Evolutionary conservation across 2,797 vertebrate species (phyloP).

Genomic region (Yasuhikotakia modesta): DNA sequence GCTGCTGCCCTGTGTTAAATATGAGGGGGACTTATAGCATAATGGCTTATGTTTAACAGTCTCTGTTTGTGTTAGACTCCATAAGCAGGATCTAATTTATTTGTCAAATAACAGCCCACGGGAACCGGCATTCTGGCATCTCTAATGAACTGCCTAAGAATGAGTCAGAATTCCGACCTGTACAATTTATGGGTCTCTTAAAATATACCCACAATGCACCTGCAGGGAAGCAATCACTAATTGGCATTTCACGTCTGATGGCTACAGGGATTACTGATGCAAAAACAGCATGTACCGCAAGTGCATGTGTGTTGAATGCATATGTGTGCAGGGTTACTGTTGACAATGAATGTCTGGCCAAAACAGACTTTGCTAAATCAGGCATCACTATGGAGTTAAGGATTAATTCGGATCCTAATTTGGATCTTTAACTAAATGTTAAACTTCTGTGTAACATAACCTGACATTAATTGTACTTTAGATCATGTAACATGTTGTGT

Average conservation of each 20-base stretch:
- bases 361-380: not conserved
- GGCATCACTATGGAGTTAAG: no score
- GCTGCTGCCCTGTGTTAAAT: not conserved
- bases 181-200: constrained; percentile 18
- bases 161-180: constrained; percentile 34
- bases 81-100: constrained; percentile 20
- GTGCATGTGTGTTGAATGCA: constrained; percentile 1
- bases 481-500: not conserved
- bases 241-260: constrained; percentile 66
- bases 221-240: constrained; percentile 57
- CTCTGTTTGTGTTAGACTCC: constrained; percentile 16
- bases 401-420: no score
- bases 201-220: constrained; percentile 28
- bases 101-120: constrained; percentile 43
- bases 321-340: not conserved
- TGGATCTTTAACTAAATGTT: no score
- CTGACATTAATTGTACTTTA: not conserved
- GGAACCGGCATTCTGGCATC: constrained; percentile 26
- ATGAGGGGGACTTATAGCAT: not conserved
- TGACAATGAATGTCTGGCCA: not conserved
- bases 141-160: constrained; percentile 26
- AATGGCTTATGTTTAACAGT: constrained; percentile 19
- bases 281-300: constrained; percentile 61
- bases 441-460: no score
- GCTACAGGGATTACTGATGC: constrained; percentile 69